Evolutionary conservation across 2,888 invertebrate genomes (phyloP), one percentile per base, ranked within the genome.

Genomic region (Eilema caniola): DNA sequence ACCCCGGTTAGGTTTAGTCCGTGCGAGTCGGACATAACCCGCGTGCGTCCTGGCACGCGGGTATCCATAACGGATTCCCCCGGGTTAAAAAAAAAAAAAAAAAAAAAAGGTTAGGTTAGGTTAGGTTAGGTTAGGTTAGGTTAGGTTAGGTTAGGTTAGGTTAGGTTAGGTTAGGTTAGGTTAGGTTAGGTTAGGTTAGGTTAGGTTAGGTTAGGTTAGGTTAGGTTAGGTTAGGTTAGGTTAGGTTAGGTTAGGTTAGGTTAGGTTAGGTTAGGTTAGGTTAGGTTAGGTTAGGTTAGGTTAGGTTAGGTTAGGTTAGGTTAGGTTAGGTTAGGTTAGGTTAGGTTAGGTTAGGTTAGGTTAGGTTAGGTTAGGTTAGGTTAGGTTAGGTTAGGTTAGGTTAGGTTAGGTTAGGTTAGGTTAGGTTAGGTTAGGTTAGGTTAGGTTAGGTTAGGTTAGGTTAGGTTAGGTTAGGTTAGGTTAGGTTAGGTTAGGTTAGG

Each of bases 71-170:
- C n/a, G n/a, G n/a, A n/a, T n/a, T n/a, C n/a, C n/a, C n/a, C n/a
- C n/a, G n/a, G n/a, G n/a, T n/a, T n/a, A n/a, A n/a, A n/a, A n/a
- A n/a, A n/a, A n/a, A n/a, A n/a, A n/a, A n/a, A n/a, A n/a, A n/a
- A n/a, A n/a, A n/a, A n/a, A n/a, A n/a, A n/a, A 72, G 71, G 71
- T 72, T 72, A 72, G 71, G 71, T 72, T 72, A 72, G 71, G 71
- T 72, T 67, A 69, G 72, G 71, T 72, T 72, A 72, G 71, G 71
- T 72, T 72, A 72, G 71, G 71, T 72, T 72, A 72, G 71, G 71
- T 72, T 72, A 72, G 71, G 71, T 72, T 72, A 72, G 71, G 71
- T 72, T 72, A 72, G 71, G 71, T 72, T 72, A 72, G 71, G 71
- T 72, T 72, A 72, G 71, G 68, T 72, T 68, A 72, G 71, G 71